Conservation (phyloP, 2,888 invertebrate genomes). For the Idaea dimidiata region DNA sequence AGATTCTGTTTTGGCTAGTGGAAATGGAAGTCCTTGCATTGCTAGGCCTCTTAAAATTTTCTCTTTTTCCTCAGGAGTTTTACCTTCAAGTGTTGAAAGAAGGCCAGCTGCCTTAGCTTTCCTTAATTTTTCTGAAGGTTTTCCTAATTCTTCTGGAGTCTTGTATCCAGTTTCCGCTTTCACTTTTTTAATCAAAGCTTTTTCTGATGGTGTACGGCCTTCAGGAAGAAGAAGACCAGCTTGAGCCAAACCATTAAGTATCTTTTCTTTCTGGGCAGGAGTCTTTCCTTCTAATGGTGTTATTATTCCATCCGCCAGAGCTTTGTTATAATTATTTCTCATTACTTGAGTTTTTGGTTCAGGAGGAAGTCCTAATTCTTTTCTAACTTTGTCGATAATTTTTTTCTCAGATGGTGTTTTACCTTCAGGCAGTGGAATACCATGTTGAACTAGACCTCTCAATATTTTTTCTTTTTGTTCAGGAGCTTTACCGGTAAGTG, state of each 20-base stretch:
- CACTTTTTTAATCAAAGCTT: conserved; percentile 32
- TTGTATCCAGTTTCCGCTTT: conserved; percentile 9
- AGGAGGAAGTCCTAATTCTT: conserved; percentile 5
- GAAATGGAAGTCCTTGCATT: conserved; percentile 25
- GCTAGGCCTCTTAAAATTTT: conserved; percentile 29
- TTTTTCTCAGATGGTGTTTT: conserved; percentile 32
- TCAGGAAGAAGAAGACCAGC: conserved; percentile 32
- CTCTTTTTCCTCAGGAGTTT: conserved; percentile 33
- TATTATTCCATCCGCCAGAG: conserved; percentile 27
- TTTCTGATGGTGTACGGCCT: conserved; percentile 34
- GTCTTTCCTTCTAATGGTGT: conserved; percentile 38
- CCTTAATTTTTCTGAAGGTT: conserved; percentile 24
- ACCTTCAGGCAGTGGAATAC: conserved; percentile 36
- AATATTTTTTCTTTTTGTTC: conserved; percentile 34
- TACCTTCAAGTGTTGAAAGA: conserved; percentile 30
- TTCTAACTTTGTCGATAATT: conserved; percentile 12
- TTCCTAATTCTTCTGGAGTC: background rate
- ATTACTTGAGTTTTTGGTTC: conserved; percentile 6
- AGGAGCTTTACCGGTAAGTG: conserved; percentile 31
- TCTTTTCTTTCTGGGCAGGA: conserved; percentile 32
- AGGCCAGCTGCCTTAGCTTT: conserved; percentile 34
- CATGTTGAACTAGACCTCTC: conserved; percentile 27
- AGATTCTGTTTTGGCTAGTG: conserved; percentile 27
- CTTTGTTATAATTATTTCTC: conserved; percentile 23
- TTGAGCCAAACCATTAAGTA: conserved; percentile 27